Evolutionary conservation across 2,888 invertebrate genomes (phyloP).

Genomic region (Polydrusus pterygomalis): DNA sequence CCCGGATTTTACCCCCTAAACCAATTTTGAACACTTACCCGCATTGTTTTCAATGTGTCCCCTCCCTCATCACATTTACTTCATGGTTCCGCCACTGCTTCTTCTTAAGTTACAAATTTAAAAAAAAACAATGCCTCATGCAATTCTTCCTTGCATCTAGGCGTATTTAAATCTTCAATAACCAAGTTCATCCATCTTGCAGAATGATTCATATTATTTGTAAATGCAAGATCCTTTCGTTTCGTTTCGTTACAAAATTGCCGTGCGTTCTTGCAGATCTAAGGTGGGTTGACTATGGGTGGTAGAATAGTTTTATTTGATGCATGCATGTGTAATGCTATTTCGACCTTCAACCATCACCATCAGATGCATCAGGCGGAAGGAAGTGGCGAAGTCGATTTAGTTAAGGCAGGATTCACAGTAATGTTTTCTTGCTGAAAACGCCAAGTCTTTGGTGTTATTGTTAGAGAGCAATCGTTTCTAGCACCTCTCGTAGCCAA

Average conservation of each 20-base stretch:
- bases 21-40: too few relatives aligned
- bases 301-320: constrained; percentile 46
- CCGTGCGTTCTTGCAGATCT: constrained; percentile 41
- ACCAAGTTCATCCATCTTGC: constrained; percentile 4
- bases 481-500: background rate
- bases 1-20: too few relatives aligned
- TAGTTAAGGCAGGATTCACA: constrained; percentile 13
- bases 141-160: background rate
- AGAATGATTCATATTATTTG: constrained; percentile 32
- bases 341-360: constrained; percentile 41
- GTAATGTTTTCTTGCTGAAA: background rate
- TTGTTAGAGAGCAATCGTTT: too few relatives aligned
- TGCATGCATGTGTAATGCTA: constrained; percentile 42
- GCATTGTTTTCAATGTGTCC: too few relatives aligned
- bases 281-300: constrained; percentile 50
- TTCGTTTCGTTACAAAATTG: constrained; percentile 36
- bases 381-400: constrained; percentile 46
- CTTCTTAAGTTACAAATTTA: background rate
- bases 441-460: background rate
- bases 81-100: too few relatives aligned
- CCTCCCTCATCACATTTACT: too few relatives aligned
- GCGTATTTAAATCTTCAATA: background rate
- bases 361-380: constrained; percentile 36
- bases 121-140: too few relatives aligned
- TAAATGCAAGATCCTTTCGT: constrained; percentile 43